Percentiles rank a stretch among this genome's conserved stretches.
phyloP scores from a whole-genome alignment of 1,140 invertebrate genomes.

The Notospermus geniculatus region DNA sequence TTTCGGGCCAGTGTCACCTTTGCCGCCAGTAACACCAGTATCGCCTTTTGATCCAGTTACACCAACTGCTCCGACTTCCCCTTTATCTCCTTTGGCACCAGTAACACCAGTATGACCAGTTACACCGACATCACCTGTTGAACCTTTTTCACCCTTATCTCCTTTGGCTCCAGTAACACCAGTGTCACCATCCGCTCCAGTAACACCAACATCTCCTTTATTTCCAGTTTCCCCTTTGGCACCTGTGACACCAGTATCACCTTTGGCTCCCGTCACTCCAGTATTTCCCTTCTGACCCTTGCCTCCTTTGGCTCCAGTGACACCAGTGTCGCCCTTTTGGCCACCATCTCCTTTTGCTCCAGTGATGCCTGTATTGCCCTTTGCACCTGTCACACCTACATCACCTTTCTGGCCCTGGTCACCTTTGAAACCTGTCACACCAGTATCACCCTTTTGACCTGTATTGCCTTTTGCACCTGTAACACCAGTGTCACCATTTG shows the following conservation, averaged over 20 bases:
- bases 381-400: no score
- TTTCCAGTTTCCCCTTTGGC: neutral
- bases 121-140: neutral
- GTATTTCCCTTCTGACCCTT: neutral
- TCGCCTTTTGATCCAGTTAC: conserved; percentile 3
- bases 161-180: neutral
- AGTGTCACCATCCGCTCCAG: neutral
- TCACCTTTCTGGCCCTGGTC: no score
- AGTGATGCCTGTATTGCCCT: neutral
- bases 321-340: neutral
- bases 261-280: neutral
- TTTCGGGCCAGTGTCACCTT: neutral
- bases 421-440: no score
- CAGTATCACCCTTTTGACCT: no score
- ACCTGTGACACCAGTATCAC: neutral
- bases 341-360: neutral
- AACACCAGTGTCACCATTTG: no score
- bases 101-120: conserved; percentile 1
- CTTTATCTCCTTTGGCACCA: conserved; percentile 6
- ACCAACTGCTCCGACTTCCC: conserved; percentile 5
- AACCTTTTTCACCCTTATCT: neutral
- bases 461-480: no score
- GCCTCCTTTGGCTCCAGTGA: neutral
- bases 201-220: neutral
- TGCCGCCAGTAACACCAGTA: conserved; percentile 9